Evolutionary conservation across 2,888 invertebrate species (phyloP).

Genomic region (Hirudinaria manillensis): DNA sequence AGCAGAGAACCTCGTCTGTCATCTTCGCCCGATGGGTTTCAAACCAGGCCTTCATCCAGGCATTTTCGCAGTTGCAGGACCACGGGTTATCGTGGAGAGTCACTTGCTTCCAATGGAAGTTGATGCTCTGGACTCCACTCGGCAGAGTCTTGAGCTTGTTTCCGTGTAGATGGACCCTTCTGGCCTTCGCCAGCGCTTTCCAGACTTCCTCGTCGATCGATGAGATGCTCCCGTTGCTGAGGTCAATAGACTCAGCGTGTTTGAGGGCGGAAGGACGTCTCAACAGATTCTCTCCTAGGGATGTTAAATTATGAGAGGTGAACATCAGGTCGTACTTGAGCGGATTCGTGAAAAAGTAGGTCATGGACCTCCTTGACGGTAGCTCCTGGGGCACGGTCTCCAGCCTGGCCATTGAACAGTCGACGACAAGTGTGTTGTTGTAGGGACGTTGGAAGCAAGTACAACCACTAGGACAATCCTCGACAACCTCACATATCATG

Average conservation of each 20-base stretch:
- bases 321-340: neutral
- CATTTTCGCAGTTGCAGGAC: slow-evolving; percentile 2
- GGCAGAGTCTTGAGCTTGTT: neutral
- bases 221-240: too few species aligned
- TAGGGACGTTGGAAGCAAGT: neutral
- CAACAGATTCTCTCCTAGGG: too few species aligned
- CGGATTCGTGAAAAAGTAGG: neutral
- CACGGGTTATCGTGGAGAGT: slow-evolving; percentile 5
- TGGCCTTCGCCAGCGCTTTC: neutral
- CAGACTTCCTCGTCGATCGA: neutral
- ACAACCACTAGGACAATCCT: neutral
- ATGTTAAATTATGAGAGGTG: too few species aligned
- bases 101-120: neutral
- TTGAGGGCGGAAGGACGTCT: too few species aligned
- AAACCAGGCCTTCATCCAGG: neutral
- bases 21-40: neutral
- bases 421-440: neutral
- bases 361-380: neutral
- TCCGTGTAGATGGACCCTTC: neutral
- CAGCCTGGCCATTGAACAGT: neutral
- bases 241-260: too few species aligned
- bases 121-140: neutral
- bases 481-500: neutral
- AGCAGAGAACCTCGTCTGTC: neutral
- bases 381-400: neutral